Conservation (phyloP, 2,113 vertebrate species). For the Pogonocichla stellata region DNA sequence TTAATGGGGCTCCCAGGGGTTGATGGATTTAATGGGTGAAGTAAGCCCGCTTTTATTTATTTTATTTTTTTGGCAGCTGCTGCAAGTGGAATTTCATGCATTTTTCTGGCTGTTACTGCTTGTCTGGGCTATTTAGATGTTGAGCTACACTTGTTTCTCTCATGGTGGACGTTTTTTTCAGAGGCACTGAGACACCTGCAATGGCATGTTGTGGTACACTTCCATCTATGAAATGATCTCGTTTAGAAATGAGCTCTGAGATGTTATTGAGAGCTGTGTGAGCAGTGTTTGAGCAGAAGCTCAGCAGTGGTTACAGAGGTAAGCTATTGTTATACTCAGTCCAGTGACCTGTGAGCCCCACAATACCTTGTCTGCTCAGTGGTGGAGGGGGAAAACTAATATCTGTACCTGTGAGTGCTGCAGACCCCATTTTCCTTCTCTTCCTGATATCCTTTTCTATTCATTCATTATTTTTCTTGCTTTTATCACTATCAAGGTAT, state of each 20-base stretch:
- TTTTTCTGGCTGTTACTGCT: constrained; percentile 59
- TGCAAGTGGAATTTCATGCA: constrained; percentile 52
- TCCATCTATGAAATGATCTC: neutral
- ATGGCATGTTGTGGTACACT: neutral
- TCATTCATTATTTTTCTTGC: neutral
- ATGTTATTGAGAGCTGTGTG: neutral
- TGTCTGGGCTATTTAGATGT: constrained; percentile 42
- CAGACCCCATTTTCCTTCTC: neutral
- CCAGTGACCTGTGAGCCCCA: neutral
- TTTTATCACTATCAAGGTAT: neutral
- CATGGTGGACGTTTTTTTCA: neutral
- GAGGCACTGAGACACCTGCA: neutral
- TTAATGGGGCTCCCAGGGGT: neutral
- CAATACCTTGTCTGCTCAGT: neutral
- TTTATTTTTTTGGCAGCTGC: constrained; percentile 55
- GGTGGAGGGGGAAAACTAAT: neutral
- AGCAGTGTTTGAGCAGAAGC: neutral
- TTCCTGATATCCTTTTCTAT: neutral
- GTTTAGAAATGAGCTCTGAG: neutral
- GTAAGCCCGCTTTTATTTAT: constrained; percentile 46
- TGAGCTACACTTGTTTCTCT: constrained; percentile 31
- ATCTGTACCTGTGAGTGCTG: neutral
- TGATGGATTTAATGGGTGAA: constrained; percentile 59
- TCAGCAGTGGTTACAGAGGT: neutral
- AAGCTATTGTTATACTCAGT: neutral